Evolutionary conservation across 1,140 invertebrate species (phyloP), one percentile per base, ranked within the genome.

Genomic region (Drosophila kurseongensis): DNA sequence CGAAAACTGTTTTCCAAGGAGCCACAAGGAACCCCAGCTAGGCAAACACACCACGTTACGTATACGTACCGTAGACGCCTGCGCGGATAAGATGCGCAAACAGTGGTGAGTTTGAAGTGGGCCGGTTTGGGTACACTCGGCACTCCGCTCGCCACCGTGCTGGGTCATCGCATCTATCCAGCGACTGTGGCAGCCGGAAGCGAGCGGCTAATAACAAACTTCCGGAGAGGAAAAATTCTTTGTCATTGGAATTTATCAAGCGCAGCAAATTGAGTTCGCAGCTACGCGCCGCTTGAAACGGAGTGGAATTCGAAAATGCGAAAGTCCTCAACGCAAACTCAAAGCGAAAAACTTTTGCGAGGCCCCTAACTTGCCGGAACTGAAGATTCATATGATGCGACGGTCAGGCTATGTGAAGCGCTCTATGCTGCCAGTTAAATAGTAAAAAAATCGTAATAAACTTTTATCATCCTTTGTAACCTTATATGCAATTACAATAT

Each of bases 191-290:
- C 60, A 42, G 68, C 65, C 82, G 77, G 85, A 89, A 75, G 85
- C 75, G 85, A 73, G 68, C 79, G 85, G 79, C 81, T 91, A 91
- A 91, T 91, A 91, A 91, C 76, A 83, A 78, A 84, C 83, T 83
- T 91, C 90, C 90, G 90, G 82, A 91, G 85, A 90, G 90, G 82
- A 90, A 91, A 85, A 88, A 83, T 80, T 82, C 68, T 72, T 77
- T 81, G 78, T 80, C 83, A 78, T 71, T 80, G 68, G 71, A 80
- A 83, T 91, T 91, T 91, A 85, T 86, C 79, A 77, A 79, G 80
- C 84, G 77, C 60, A 83, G 69, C 83, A 86, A 86, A 88, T 86
- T 86, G 83, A 82, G 83, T 88, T 88, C 75, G 63, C 79, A 75
- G 80, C 74, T 48, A 44, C 61, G 44, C 68, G 63, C 61, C 14